Percentiles rank a stretch among this genome's conserved stretches.
Conservation (phyloP, 1,140 invertebrate genomes). For the Aphis craccivora region DNA sequence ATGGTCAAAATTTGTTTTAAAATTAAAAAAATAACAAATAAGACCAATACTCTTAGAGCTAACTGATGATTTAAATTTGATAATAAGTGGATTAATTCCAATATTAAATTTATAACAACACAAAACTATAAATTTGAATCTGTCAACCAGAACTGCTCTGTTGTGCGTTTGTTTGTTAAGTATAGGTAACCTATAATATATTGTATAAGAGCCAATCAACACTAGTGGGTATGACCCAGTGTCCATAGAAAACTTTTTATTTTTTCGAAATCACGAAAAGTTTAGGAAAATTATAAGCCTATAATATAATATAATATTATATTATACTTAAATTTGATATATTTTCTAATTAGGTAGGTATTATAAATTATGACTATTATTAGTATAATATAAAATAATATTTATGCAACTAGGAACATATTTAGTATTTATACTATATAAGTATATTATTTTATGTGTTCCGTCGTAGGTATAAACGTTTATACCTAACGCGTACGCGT, state of each 20-base stretch:
- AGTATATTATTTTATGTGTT: neutral
- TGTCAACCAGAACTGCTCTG: too few relatives aligned
- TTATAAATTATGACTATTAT: neutral
- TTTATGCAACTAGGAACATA: neutral
- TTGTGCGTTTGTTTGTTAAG: neutral
- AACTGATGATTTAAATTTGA: too few relatives aligned
- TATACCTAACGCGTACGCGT: too few relatives aligned
- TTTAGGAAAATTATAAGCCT: neutral
- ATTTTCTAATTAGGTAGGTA: neutral
- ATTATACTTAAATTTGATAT: neutral
- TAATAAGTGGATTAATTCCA: too few relatives aligned
- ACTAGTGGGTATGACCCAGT: neutral
- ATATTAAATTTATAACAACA: neutral
- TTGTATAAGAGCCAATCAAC: neutral
- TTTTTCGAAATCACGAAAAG: neutral
- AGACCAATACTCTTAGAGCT: too few relatives aligned
- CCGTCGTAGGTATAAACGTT: neutral
- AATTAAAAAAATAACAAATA: too few relatives aligned
- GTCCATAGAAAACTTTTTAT: neutral
- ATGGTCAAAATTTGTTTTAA: neutral
- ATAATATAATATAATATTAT: neutral
- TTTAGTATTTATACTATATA: neutral
- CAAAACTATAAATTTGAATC: neutral
- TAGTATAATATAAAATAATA: neutral
- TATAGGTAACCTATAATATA: too few relatives aligned